phyloP scores from a whole-genome alignment of 2,113 vertebrate genomes.

The Centrocercus urophasianus region DNA sequence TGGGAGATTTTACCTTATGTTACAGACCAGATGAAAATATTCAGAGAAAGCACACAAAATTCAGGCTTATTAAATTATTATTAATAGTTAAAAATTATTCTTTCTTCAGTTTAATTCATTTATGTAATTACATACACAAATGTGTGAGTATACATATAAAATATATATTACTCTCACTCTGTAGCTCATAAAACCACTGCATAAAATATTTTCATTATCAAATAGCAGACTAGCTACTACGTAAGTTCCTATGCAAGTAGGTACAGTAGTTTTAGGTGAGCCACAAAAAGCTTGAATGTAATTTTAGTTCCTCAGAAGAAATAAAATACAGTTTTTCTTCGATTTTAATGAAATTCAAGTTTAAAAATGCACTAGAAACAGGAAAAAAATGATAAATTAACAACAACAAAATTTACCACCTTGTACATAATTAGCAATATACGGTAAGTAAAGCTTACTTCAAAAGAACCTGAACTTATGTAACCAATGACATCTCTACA shows the following conservation, averaged over 20 bases:
- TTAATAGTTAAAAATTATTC: neutral
- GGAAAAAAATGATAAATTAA: neutral
- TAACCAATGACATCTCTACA: neutral
- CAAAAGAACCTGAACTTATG: neutral
- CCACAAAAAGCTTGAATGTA: neutral
- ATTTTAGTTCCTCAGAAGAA: neutral
- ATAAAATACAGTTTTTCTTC: neutral
- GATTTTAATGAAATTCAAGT: neutral
- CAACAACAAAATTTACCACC: neutral
- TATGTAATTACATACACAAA: neutral
- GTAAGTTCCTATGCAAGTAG: neutral
- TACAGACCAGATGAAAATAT: neutral
- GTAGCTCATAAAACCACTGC: neutral
- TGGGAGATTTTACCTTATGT: neutral
- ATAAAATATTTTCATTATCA: neutral
- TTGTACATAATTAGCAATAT: neutral
- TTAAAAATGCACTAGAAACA: neutral
- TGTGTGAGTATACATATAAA: neutral
- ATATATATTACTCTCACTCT: neutral
- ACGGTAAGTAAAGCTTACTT: neutral
- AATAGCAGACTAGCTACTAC: neutral
- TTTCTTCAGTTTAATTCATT: neutral
- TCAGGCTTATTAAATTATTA: neutral
- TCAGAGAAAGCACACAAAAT: neutral
- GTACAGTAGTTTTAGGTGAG: neutral